Conservation (phyloP, 1,140 invertebrate species). For the Nymphalis io region DNA sequence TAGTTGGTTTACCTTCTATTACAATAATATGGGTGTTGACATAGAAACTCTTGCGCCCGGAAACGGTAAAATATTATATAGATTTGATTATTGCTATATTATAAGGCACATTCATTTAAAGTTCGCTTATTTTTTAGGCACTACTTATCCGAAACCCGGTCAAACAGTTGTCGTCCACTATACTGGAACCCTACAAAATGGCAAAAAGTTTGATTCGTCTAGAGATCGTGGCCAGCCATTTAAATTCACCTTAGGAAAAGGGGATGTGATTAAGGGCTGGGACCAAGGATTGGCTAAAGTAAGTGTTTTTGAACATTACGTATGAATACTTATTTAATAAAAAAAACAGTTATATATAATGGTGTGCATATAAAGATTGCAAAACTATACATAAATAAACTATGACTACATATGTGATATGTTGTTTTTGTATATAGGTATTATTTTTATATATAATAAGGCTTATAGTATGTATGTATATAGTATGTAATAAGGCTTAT, state of each 20-base stretch:
- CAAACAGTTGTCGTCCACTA: slow-evolving; percentile 97
- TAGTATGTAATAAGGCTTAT: too few species aligned
- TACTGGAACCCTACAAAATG: slow-evolving; percentile 92
- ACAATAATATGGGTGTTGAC: slow-evolving; percentile 87
- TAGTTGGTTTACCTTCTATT: slow-evolving; percentile 5
- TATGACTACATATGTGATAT: too few species aligned
- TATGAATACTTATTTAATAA: not conserved
- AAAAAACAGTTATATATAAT: too few species aligned
- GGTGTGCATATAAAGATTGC: too few species aligned
- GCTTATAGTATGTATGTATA: too few species aligned
- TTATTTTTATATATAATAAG: too few species aligned
- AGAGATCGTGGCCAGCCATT: slow-evolving; percentile 95
- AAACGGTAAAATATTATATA: slow-evolving; percentile 83
- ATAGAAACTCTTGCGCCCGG: slow-evolving; percentile 87
- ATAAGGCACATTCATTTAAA: not conserved
- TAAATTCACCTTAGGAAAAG: slow-evolving; percentile 95
- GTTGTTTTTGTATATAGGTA: too few species aligned
- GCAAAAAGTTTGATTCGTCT: slow-evolving; percentile 95
- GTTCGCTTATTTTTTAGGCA: slow-evolving; percentile 83
- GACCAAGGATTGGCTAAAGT: slow-evolving; percentile 96
- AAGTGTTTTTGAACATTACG: slow-evolving; percentile 34
- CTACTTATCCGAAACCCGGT: slow-evolving; percentile 94
- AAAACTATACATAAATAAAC: too few species aligned
- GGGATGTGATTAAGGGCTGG: slow-evolving; percentile 98
- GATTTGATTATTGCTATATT: not conserved